A percentile compares a stretch with the other conserved stretches of the same genome.
These are phyloP conservation scores for Anadara kagoshimensis DNA, from an alignment of 1,140 invertebrate genomes.

Conservation along the genomic window DNA sequence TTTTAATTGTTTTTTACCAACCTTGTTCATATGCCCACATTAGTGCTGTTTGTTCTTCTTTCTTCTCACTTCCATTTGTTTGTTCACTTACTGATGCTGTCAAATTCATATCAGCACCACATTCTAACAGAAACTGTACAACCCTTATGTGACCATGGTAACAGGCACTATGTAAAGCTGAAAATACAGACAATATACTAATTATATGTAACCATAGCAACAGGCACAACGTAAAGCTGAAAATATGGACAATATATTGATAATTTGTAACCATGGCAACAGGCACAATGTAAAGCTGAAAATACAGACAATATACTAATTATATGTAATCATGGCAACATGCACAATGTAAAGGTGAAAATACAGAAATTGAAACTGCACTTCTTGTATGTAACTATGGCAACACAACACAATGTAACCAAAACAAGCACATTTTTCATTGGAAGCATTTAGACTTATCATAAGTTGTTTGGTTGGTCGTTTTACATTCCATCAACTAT, in stretches of 20 bases:
- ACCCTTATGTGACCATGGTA: conserved; percentile 75
- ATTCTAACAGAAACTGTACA: conserved; percentile 75
- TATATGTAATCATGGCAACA: conserved; percentile 69
- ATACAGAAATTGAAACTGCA: not conserved
- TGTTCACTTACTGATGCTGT: conserved; percentile 70
- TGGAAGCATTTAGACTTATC: too few relatives aligned
- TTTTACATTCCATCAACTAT: too few relatives aligned
- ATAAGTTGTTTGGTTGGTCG: too few relatives aligned
- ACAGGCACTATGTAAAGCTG: conserved; percentile 76
- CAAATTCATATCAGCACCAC: conserved; percentile 75
- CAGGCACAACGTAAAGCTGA: not conserved
- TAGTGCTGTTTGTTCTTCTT: conserved; percentile 75
- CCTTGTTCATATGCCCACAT: conserved; percentile 77
- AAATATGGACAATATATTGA: conserved; percentile 69
- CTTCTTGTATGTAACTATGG: conserved; percentile 75
- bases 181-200: not conserved
- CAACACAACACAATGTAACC: conserved; percentile 75
- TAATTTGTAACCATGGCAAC: conserved; percentile 75
- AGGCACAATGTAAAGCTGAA: conserved; percentile 75
- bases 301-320: not conserved
- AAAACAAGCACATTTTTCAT: too few relatives aligned
- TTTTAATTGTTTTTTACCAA: too few relatives aligned
- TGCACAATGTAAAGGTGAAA: conserved; percentile 75
- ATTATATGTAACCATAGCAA: not conserved
- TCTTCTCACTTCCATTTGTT: conserved; percentile 66